These are phyloP conservation scores for Sinella curviseta DNA, from an alignment of 1,140 invertebrate species.

Conservation along the genomic window DNA sequence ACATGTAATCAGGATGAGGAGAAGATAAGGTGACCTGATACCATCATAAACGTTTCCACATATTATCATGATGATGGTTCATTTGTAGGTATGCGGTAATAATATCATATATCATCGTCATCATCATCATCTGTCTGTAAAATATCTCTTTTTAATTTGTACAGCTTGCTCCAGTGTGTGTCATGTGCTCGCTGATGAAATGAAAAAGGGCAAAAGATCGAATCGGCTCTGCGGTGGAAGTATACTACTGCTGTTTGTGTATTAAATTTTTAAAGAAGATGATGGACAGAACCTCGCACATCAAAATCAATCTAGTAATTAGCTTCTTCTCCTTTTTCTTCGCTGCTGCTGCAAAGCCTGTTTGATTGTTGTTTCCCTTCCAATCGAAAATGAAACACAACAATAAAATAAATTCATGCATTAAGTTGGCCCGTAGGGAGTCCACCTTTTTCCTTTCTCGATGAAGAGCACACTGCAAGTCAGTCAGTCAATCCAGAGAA, in stretches of 20 bases:
- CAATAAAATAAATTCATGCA: neutral
- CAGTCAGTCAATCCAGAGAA: neutral
- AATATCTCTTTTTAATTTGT: constrained; percentile 19
- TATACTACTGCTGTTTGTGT: too few species aligned
- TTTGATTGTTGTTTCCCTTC: neutral
- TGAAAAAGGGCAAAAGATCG: constrained; percentile 3
- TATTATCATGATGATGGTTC: neutral
- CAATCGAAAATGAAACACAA: constrained; percentile 2
- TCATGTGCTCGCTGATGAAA: constrained; percentile 2
- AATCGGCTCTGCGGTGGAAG: neutral
- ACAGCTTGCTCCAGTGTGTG: neutral
- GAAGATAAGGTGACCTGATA: too few species aligned
- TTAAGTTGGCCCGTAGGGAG: neutral
- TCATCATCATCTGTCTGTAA: neutral
- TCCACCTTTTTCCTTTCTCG: neutral
- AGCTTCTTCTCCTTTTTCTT: neutral
- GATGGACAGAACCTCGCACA: neutral
- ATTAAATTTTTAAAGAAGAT: neutral
- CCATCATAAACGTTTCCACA: too few species aligned
- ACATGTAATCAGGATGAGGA: too few species aligned
- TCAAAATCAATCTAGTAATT: constrained; percentile 23
- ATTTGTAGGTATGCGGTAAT: neutral
- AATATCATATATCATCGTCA: neutral
- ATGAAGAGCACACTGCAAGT: neutral
- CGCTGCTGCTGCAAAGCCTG: neutral